phyloP scores from a whole-genome alignment of 2,113 vertebrate species.

The Peromyscus californicus region DNA sequence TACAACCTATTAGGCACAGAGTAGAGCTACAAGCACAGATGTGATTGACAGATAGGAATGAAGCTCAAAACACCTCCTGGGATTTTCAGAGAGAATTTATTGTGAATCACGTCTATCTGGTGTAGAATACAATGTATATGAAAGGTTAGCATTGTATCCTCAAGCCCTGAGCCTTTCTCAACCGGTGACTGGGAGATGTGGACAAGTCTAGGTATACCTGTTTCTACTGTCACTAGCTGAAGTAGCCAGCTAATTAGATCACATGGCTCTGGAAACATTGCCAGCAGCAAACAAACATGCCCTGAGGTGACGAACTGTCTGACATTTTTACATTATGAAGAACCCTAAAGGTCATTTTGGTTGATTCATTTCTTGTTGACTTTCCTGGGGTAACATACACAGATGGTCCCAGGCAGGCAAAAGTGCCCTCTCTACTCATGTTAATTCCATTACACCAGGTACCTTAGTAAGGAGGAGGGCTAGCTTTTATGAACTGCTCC shows the following conservation, averaged over 20 bases:
- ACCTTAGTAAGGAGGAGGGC: not conserved
- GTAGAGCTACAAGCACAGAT: not conserved
- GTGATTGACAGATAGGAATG: not conserved
- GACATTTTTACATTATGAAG: not conserved
- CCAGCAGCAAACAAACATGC: not conserved
- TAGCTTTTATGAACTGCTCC: not conserved
- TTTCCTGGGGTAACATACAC: not conserved
- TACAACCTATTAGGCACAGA: not conserved
- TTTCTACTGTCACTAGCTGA: not conserved
- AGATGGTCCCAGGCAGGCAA: not conserved
- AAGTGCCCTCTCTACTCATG: not conserved
- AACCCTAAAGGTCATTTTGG: not conserved
- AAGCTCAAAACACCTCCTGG: not conserved
- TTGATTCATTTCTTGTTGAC: not conserved
- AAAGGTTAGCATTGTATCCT: not conserved
- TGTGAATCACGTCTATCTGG: not conserved
- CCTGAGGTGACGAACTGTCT: not conserved
- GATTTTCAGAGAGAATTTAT: not conserved
- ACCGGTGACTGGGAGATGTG: not conserved
- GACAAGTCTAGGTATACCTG: not conserved
- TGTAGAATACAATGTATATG: not conserved
- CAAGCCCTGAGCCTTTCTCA: not conserved
- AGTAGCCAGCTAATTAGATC: not conserved
- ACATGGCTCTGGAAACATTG: not conserved
- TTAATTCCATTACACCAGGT: not conserved